Evolutionary conservation across 2,888 invertebrate genomes (phyloP), one percentile per base, ranked within the genome.

Genomic region (Cremastinae sp.): DNA sequence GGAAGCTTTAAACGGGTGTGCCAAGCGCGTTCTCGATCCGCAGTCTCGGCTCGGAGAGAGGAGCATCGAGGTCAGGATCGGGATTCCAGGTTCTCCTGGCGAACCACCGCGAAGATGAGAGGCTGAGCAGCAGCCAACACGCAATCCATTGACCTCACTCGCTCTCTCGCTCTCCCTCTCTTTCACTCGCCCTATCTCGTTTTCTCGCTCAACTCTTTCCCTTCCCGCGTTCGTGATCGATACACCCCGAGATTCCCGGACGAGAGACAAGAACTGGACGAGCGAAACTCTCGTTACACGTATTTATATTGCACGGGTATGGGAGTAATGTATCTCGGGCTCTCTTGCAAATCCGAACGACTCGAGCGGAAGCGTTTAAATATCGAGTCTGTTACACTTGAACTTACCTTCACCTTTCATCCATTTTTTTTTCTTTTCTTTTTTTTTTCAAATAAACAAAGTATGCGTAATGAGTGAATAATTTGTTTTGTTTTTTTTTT

Each of bases 41-140:
- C 54, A 62, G 54, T 38, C 54, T 22, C 54, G 43, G 64, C 45
- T 41, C 28, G 53, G 45, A 43, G 70, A 53, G 64, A 66, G 71
- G 74, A 75, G 79, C 79, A 78, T 78, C 78, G 77, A 75, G 79
- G 79, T 79, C 78, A 74, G 70, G 75, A 75, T 78, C 78, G 59
- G 78, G 78, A 79, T 79, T 79, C 75, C 77, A 79, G 65, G 53
- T 74, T 77, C 77, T 66, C 69, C 65, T 49, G 45, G 53, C 68
- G 53, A 56, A 41, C 28, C 28, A 28, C 4, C 47, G 47, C n/a
- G n/a, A n/a, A n/a, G n/a, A n/a, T n/a, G 14, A 54, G 62, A 65
- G 38, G 54, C 66, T 47, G 34, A 75, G 69, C 69, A 68, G 69
- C 74, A 73, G 69, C 69, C 75, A 65, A 36, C 77, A 77, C 77